phyloP scores from a whole-genome alignment of 23 tunicate species.

The Ascidia mentula region DNA sequence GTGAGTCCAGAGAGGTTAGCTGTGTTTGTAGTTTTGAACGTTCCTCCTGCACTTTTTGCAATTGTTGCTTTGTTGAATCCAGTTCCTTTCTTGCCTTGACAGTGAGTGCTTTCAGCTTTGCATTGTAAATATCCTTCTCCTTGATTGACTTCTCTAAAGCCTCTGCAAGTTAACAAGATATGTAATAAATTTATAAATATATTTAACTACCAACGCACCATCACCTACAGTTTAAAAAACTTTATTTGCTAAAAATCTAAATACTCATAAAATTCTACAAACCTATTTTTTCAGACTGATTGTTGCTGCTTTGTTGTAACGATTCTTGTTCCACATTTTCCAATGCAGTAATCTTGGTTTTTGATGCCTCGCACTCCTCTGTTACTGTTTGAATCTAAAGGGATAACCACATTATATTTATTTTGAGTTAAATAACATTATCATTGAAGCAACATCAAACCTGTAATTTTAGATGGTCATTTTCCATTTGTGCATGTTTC shows the following conservation, averaged over 20 bases:
- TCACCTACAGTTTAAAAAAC: too few relatives aligned
- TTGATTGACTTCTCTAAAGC: conserved; percentile 44
- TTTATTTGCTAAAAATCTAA: too few relatives aligned
- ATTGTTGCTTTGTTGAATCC: conserved; percentile 44
- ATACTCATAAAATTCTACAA: neutral
- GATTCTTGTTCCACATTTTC: neutral
- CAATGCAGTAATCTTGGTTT: neutral
- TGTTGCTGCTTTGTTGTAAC: neutral
- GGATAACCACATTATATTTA: neutral
- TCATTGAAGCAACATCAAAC: neutral
- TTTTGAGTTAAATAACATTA: neutral
- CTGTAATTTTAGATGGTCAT: conserved; percentile 10
- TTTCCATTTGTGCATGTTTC: neutral
- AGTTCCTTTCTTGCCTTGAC: conserved; percentile 89
- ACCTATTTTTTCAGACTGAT: neutral
- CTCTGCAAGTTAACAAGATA: conserved; percentile 29
- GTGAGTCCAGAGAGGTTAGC: conserved; percentile 25
- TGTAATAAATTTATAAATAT: too few relatives aligned
- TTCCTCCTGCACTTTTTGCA: conserved; percentile 52
- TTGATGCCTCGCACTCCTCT: neutral
- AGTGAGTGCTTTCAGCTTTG: conserved; percentile 70
- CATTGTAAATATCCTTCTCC: conserved; percentile 59
- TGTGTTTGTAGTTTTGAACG: conserved; percentile 25
- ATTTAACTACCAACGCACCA: too few relatives aligned
- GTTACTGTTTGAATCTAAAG: neutral